These are phyloP conservation scores for Mesitornis unicolor DNA, from an alignment of 2,113 vertebrate genomes.

Conservation along the genomic window DNA sequence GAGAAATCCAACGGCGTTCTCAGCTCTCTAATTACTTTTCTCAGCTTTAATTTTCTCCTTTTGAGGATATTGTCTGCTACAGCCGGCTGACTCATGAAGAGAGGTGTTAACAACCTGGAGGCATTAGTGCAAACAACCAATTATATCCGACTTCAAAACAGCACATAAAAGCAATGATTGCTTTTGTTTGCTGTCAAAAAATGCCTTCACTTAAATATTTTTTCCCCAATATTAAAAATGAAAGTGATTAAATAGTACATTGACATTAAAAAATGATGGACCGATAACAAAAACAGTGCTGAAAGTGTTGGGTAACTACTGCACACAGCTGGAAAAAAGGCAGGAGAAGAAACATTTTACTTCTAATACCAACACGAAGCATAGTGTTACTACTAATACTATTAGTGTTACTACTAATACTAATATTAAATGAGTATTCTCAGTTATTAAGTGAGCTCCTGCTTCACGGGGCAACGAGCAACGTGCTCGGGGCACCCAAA, in stretches of 20 bases:
- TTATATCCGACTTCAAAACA: neutral
- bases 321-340: neutral
- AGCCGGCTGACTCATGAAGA: neutral
- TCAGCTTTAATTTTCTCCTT: neutral
- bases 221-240: neutral
- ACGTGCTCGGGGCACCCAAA: neutral
- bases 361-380: neutral
- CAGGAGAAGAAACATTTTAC: neutral
- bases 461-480: rapidly evolving
- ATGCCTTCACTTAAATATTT: neutral
- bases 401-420: too few species aligned
- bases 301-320: neutral
- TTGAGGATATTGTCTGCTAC: neutral
- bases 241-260: neutral
- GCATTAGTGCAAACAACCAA: neutral
- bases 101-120: neutral
- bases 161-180: neutral
- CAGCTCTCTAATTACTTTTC: too few species aligned
- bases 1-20: too few species aligned
- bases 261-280: neutral
- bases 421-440: too few species aligned
- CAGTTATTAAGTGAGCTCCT: too few species aligned
- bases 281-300: neutral
- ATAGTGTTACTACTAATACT: too few species aligned
- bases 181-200: neutral